These are phyloP conservation scores for Burhinus bistriatus DNA, from an alignment of 2,113 vertebrate genomes.

Conservation along the genomic window DNA sequence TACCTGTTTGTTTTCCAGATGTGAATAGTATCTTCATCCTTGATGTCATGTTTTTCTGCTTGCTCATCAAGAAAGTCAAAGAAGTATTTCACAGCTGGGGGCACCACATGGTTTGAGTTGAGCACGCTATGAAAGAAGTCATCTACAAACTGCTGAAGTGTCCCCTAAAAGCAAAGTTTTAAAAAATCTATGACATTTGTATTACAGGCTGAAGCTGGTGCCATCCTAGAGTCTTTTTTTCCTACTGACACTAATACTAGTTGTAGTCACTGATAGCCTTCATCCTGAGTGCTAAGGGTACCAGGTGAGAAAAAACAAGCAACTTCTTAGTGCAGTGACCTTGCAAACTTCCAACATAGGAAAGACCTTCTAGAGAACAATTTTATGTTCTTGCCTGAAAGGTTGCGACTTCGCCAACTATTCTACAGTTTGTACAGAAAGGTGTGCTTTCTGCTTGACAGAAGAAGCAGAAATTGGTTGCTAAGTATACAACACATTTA, in stretches of 20 bases:
- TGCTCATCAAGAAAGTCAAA: conserved; percentile 98
- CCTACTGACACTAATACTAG: neutral
- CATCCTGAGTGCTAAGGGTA: neutral
- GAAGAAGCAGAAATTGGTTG: neutral
- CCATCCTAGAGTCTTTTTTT: neutral
- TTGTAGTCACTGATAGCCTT: neutral
- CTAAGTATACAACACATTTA: neutral
- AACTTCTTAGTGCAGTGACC: neutral
- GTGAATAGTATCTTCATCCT: conserved; percentile 95
- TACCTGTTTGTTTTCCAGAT: conserved; percentile 99
- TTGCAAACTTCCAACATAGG: neutral
- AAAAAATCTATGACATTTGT: neutral
- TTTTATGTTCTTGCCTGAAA: neutral
- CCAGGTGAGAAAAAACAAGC: neutral
- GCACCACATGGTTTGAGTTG: conserved; percentile 87
- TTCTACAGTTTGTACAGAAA: neutral
- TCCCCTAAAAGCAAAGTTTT: conserved; percentile 79
- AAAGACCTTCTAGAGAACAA: neutral
- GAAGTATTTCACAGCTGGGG: conserved; percentile 96
- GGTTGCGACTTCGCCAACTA: neutral
- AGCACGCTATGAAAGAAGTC: conserved; percentile 96
- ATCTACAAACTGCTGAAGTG: conserved; percentile 97
- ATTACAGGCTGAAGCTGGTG: neutral
- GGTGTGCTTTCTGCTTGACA: neutral
- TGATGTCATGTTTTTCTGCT: conserved; percentile 91